Evolutionary conservation across 2,888 invertebrate genomes (phyloP).

Genomic region (Dolomedes plantarius): DNA sequence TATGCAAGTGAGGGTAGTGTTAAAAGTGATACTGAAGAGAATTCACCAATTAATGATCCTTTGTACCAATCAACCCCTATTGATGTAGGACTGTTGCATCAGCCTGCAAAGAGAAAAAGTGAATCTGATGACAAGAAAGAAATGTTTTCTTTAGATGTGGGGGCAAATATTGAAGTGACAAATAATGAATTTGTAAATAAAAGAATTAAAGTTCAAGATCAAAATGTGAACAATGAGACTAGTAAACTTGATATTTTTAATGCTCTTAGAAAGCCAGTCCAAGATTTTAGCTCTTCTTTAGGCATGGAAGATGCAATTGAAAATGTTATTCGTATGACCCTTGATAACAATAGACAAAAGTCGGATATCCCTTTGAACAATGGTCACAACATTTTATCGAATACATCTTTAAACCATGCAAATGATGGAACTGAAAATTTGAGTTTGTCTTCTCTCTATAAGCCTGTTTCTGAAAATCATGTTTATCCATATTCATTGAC

Average conservation of each 20-base stretch:
- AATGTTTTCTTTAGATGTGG: constrained; percentile 11
- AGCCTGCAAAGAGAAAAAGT: constrained; percentile 40
- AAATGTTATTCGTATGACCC: constrained; percentile 23
- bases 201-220: constrained; percentile 18
- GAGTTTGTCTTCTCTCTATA: not conserved
- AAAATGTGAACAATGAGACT: not conserved
- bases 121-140: not conserved
- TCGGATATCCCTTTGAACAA: not conserved
- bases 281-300: not conserved
- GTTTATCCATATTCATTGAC: constrained; percentile 19
- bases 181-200: constrained; percentile 18
- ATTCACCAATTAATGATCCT: not conserved
- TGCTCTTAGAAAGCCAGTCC: not conserved
- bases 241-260: not conserved
- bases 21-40: not conserved
- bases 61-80: not conserved
- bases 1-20: constrained; percentile 1
- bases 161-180: constrained; percentile 38
- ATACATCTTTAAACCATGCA: not conserved
- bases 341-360: constrained; percentile 18
- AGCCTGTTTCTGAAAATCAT: not conserved
- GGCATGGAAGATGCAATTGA: constrained; percentile 24
- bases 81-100: not conserved
- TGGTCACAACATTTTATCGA: not conserved
- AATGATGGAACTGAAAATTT: not conserved